Base-by-base conservation (phyloP, 2,113 vertebrate genomes). In the Bubo scandiacus region DNA sequence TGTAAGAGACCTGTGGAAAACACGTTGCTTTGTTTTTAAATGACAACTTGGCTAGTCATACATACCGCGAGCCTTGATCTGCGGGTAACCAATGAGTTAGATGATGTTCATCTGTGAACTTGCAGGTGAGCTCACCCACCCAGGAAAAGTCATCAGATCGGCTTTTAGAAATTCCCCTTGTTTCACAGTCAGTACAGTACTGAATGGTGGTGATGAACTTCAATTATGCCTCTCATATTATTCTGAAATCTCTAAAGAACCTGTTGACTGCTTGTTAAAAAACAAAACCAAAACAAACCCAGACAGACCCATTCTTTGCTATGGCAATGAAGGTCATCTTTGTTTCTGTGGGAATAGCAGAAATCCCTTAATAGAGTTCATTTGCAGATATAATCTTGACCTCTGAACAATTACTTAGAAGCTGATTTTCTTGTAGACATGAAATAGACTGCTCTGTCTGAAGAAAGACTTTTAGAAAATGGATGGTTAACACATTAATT, bases 281-380 rank as follows among this genome's bases (percentile, higher is more conserved):
- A 42, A 32, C 15, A 3, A 3, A 9, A 11, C 8, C 16, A 45
- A 4, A 8, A 34, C 23, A 54, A 9, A 26, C 3, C 8, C 4
- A 54, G 13, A 29, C 23, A 23, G 8, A 52, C 8, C 23, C 32
- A 55, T 42, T 21, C 61, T 68, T 29, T 65, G 30, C 42, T 68
- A 7, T 2, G 15, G 27, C 20, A 52, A 38, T 25, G 21, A 54
- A 65, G 30, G 42, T 42, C 10, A 42, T 15, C 36, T 42, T 59
- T 54, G 30, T 10, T 85, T 51, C 70, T 67, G 34, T 38, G 25
- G 63, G 22, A 65, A 30, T 1, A 71, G 62, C 57, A 65, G 40
- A 66, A 77, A 49, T 45, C 45, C n/a, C 52, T 62, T 38, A 49
- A 49, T 1, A 66, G 14, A 66, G n/a, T 43, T 72, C 40, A 57